Conservation (phyloP, 1,140 invertebrate genomes). For the Lepidostoma basale region DNA sequence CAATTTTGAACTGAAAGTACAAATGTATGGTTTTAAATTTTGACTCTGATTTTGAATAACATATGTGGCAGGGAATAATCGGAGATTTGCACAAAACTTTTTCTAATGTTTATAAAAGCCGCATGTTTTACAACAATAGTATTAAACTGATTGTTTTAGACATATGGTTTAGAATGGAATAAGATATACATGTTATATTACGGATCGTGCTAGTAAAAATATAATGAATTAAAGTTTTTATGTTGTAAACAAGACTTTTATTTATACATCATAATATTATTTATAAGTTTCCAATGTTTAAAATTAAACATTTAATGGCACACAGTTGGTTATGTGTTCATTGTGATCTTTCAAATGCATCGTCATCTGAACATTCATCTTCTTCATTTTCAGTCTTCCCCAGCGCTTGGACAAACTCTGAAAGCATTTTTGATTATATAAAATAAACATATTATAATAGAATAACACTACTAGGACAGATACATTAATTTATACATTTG, state of each 20-base stretch:
- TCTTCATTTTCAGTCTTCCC: slow-evolving; percentile 82
- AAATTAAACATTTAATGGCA: background rate
- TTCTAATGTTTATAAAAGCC: too few relatives aligned
- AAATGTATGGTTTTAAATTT: too few relatives aligned
- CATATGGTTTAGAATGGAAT: background rate
- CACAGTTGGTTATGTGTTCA: background rate
- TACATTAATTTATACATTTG: too few relatives aligned
- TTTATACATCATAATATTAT: background rate
- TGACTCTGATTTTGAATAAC: too few relatives aligned
- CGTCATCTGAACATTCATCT: slow-evolving; percentile 74
- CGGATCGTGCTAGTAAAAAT: background rate
- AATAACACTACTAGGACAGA: too few relatives aligned
- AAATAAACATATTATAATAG: too few relatives aligned
- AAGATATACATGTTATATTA: slow-evolving; percentile 2
- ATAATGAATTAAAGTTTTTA: slow-evolving; percentile 17
- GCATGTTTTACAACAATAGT: too few relatives aligned
- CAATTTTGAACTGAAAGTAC: too few relatives aligned
- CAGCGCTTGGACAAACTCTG: slow-evolving; percentile 84
- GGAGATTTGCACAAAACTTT: too few relatives aligned
- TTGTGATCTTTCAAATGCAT: background rate
- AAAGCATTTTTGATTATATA: slow-evolving; percentile 39
- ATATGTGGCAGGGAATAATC: too few relatives aligned
- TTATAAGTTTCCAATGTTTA: background rate
- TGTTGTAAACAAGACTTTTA: background rate
- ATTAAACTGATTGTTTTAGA: slow-evolving; percentile 6